Conservation (phyloP, 2,113 vertebrate genomes). For the Osmerus mordax region DNA sequence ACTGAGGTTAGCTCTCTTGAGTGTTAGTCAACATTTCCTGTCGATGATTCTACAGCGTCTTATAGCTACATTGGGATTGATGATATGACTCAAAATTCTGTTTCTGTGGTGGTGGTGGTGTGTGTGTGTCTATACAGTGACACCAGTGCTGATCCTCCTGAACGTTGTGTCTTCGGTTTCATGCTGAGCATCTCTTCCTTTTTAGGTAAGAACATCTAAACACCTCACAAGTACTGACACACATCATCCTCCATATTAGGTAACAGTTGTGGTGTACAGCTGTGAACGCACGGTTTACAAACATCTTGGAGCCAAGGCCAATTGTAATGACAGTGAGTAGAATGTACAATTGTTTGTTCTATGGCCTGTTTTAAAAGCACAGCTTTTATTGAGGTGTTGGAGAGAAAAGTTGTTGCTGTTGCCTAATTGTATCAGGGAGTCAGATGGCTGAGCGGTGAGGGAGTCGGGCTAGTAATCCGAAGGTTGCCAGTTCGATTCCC, state of each 20-base stretch:
- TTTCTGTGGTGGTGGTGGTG: neutral
- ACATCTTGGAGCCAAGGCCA: no score
- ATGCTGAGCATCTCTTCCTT: constrained; percentile 77
- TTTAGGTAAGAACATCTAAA: constrained; percentile 65
- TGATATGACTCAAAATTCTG: neutral
- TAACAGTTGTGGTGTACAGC: neutral
- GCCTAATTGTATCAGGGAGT: neutral
- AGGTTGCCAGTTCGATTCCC: no score
- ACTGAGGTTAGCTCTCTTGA: neutral
- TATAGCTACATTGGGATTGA: neutral
- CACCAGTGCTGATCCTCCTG: constrained; percentile 75
- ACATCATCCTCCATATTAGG: neutral
- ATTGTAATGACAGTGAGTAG: neutral
- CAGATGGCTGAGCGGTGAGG: no score
- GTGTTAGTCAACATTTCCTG: neutral
- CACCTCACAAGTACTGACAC: neutral
- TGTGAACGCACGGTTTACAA: neutral
- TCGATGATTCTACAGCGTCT: neutral
- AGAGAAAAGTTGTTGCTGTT: neutral
- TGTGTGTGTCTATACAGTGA: constrained; percentile 72
- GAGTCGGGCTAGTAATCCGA: no score
- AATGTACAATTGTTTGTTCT: neutral
- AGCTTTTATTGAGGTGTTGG: neutral
- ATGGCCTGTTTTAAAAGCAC: neutral
- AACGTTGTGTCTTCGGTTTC: constrained; percentile 81